Conservation (phyloP, 2,797 vertebrate species). For the Borostomias antarcticus region DNA sequence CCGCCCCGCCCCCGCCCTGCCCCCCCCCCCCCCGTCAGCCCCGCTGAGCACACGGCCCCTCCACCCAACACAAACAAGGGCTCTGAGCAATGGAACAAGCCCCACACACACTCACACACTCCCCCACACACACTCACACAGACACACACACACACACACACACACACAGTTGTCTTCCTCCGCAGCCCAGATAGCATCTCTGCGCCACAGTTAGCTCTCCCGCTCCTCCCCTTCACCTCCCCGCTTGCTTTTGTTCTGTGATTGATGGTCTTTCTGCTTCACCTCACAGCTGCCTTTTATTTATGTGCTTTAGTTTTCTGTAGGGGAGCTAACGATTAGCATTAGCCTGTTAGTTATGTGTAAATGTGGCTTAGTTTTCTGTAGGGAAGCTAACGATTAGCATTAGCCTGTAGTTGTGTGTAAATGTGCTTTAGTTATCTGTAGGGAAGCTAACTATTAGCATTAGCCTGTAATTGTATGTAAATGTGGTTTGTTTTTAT, state of each 20-base stretch:
- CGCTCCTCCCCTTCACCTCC: conserved; percentile 54
- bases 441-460: not conserved
- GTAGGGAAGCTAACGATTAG: no score
- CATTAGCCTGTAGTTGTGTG: no score
- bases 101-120: conserved; percentile 14
- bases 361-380: not conserved
- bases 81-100: conserved; percentile 27
- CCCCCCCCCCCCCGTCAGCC: conserved; percentile 32
- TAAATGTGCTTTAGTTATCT: not conserved
- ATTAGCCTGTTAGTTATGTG: no score
- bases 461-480: not conserved
- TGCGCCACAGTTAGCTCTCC: conserved; percentile 47
- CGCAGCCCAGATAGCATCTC: conserved; percentile 69
- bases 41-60: conserved; percentile 62
- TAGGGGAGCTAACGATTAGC: no score
- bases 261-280: conserved; percentile 59
- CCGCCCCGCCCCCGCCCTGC: conserved; percentile 61
- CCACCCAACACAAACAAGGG: conserved; percentile 76
- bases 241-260: conserved; percentile 65
- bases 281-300: conserved; percentile 33
- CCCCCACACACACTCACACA: conserved; percentile 42
- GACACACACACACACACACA: conserved; percentile 28
- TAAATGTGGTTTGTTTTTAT: conserved; percentile 4
- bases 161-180: conserved; percentile 61
- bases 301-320: not conserved